A percentile compares a stretch with the other conserved stretches of the same genome.
Conservation (phyloP, 2,113 vertebrate genomes). For the Psilopogon haemacephalus region DNA sequence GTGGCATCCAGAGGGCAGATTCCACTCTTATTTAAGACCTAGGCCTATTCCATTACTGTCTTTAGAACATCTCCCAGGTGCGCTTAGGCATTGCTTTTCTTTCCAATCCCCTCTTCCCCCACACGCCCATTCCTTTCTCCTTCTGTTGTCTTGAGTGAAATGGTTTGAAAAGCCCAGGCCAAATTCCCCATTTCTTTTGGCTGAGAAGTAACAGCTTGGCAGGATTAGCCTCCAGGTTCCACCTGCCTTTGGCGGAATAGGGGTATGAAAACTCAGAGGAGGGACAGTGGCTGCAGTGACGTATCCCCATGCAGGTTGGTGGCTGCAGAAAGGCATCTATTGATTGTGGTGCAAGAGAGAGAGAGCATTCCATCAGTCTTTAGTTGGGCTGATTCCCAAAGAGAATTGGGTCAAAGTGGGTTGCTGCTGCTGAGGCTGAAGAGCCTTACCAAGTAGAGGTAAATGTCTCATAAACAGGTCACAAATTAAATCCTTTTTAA, state of each 20-base stretch:
- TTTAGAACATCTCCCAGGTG: slow-evolving; percentile 69
- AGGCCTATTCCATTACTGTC: slow-evolving; percentile 40
- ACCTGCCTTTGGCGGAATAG: background rate
- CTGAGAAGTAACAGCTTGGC: background rate
- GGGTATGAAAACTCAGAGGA: background rate
- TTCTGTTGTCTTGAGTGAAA: background rate
- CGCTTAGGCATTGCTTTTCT: slow-evolving; percentile 2
- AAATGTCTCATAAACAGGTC: slow-evolving; percentile 19
- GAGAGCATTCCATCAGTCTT: slow-evolving; percentile 56
- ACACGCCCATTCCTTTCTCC: background rate
- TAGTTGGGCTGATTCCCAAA: slow-evolving; percentile 54
- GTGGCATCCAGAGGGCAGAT: slow-evolving; percentile 74
- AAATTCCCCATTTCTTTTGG: background rate
- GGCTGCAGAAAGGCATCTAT: slow-evolving; percentile 38
- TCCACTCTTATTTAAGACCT: slow-evolving; percentile 51
- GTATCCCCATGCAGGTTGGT: background rate
- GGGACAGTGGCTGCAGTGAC: background rate
- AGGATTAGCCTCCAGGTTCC: slow-evolving; percentile 3
- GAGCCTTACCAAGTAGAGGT: background rate
- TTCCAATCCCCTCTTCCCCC: background rate
- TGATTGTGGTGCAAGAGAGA: slow-evolving; percentile 35
- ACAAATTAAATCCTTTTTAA: background rate
- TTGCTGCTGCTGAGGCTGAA: slow-evolving; percentile 39
- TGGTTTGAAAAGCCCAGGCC: background rate
- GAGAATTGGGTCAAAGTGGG: slow-evolving; percentile 24